Evolutionary conservation across 2,888 invertebrate species (phyloP), one percentile per base, ranked within the genome.

Genomic region (Drosophila buzzatii): DNA sequence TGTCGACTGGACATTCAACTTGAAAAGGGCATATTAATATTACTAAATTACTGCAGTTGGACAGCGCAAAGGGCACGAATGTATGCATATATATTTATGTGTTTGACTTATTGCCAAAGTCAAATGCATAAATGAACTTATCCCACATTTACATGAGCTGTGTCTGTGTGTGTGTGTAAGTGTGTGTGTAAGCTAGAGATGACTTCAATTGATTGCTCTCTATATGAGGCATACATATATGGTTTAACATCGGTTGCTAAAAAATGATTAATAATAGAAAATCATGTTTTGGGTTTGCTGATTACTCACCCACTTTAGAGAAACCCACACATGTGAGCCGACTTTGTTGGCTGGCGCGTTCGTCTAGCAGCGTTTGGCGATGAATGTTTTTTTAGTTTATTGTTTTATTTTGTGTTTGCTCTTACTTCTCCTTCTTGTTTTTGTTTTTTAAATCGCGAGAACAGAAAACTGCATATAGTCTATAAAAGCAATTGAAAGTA

Each of bases 221-320:
- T 31, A 18, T 31, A 14, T 64, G 53, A 52, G 56, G 23, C 33
- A 33, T 51, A 20, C 3, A 35, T n/a, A 45, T n/a, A n/a, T n/a
- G n/a, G n/a, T n/a, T n/a, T n/a, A n/a, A n/a, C n/a, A n/a, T 37
- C 41, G 37, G 41, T 68, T 61, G 53, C 57, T 69, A 59, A 69
- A 69, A 23, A 33, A 49, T 60, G 44, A 39, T 39, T 6, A 59
- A 41, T 51, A 59, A 39, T 62, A 61, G 27, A 23, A 66, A 69
- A 51, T 52, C 41, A 69, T 66, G 65, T 65, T 78, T 66, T 69
- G 55, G 64, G 49, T 41, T 57, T 68, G 82, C 75, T 69, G 69
- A 60, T 74, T 90, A 90, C 90, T 90, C 87, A 90, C 90, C 90
- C 90, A 87, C 81, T 81, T 81, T 90, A 90, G 74, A 84, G 77